phyloP scores from a whole-genome alignment of 1,140 invertebrate genomes.

The Laodelphax striatellus region DNA sequence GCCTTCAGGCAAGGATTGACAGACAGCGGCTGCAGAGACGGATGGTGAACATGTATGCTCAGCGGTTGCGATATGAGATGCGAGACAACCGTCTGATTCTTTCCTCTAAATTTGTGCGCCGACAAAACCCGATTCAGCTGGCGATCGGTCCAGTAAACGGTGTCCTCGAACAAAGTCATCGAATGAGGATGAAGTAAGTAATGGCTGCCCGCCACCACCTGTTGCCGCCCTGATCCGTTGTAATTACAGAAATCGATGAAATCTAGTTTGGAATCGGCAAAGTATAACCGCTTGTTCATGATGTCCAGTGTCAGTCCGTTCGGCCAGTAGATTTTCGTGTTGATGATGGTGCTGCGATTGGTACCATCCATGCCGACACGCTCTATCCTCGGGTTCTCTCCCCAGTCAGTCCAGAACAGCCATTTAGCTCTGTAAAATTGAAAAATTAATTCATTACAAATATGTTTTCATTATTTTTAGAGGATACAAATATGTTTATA shows the following conservation, averaged over 20 bases:
- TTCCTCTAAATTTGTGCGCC: constrained; percentile 81
- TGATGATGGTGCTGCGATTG: constrained; percentile 75
- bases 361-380: constrained; percentile 91
- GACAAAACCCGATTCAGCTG: constrained; percentile 76
- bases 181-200: constrained; percentile 94
- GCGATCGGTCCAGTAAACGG: constrained; percentile 92
- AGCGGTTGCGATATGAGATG: constrained; percentile 89
- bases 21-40: constrained; percentile 77
- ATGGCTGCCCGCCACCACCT: constrained; percentile 76
- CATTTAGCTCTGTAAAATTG: constrained; percentile 46
- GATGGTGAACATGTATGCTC: constrained; percentile 89
- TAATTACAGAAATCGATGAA: constrained; percentile 98
- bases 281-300: constrained; percentile 87
- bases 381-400: constrained; percentile 92
- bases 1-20: constrained; percentile 70
- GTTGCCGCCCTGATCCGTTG: constrained; percentile 79
- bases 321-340: constrained; percentile 96
- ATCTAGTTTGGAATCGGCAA: constrained; percentile 94
- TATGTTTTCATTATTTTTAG: background rate
- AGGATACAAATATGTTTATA: too few species aligned
- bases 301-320: constrained; percentile 93
- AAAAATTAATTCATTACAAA: background rate
- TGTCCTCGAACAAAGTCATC: constrained; percentile 84
- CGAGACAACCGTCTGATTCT: constrained; percentile 85
- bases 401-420: constrained; percentile 98